Conservation (phyloP, 2,888 invertebrate species). For the Netelia inedita region DNA sequence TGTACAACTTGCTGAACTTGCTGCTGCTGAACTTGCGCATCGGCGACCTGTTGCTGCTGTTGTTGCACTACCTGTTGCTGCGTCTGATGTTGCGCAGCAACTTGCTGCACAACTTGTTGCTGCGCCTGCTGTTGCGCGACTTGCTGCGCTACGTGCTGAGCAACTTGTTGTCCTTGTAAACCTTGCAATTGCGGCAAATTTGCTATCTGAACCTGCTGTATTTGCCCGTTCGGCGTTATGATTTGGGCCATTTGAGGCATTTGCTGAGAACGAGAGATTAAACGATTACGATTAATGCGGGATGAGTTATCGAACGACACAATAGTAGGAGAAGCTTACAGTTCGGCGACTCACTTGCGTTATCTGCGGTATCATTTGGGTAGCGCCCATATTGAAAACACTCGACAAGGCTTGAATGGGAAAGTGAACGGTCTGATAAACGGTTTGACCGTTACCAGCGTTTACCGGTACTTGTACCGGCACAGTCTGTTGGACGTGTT, state of each 20-base stretch:
- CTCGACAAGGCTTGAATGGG: conserved; percentile 93
- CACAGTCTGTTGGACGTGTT: conserved; percentile 90
- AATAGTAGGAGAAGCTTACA: background rate
- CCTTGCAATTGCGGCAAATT: conserved; percentile 86
- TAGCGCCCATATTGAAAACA: conserved; percentile 88
- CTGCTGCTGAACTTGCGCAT: conserved; percentile 71
- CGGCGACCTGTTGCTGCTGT: conserved; percentile 75
- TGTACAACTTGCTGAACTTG: conserved; percentile 71
- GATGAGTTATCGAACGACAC: background rate
- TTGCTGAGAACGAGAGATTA: conserved; percentile 84
- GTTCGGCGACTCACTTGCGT: conserved; percentile 87
- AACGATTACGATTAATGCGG: conserved; percentile 13
- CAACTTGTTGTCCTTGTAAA: conserved; percentile 83
- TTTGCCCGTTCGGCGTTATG: conserved; percentile 95
- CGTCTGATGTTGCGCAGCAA: conserved; percentile 69
- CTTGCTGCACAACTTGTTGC: conserved; percentile 68
- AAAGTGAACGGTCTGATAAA: conserved; percentile 97
- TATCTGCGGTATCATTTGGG: conserved; percentile 94
- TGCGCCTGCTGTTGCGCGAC: conserved; percentile 77
- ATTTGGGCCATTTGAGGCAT: conserved; percentile 92
- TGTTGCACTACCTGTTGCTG: conserved; percentile 78
- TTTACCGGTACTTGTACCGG: conserved; percentile 97
- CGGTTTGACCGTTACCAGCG: conserved; percentile 94
- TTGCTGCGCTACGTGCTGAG: conserved; percentile 79
- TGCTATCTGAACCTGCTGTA: conserved; percentile 95